Percentiles rank a stretch among this genome's conserved stretches.
Conservation (phyloP, 2,113 vertebrate species). For the Gadus chalcogrammus region DNA sequence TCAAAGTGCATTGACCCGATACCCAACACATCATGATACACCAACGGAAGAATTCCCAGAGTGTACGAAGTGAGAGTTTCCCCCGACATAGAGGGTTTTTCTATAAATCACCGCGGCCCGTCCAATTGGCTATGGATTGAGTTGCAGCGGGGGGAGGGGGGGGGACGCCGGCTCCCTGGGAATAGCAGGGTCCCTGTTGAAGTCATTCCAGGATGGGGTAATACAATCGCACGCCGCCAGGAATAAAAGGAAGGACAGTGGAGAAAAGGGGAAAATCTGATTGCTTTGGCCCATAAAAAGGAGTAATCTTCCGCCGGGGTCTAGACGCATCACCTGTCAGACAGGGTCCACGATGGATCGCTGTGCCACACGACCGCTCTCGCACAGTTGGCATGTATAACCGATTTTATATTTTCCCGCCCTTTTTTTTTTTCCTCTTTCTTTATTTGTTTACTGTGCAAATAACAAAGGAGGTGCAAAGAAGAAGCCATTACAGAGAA, state of each 20-base stretch:
- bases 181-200: conserved; percentile 74
- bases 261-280: conserved; percentile 52
- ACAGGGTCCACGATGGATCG: conserved; percentile 56
- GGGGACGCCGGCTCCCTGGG: conserved; percentile 68
- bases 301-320: conserved; percentile 61
- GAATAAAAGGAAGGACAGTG: conserved; percentile 49
- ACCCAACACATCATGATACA: conserved; percentile 49
- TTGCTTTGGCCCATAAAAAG: conserved; percentile 70
- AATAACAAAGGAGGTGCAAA: conserved; percentile 4
- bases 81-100: conserved; percentile 59
- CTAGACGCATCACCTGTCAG: conserved; percentile 64
- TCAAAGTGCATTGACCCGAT: conserved; percentile 52
- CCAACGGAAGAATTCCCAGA: conserved; percentile 53
- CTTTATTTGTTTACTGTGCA: conserved; percentile 15
- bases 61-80: conserved; percentile 44
- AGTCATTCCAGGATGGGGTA: conserved; percentile 77
- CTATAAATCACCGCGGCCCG: conserved; percentile 66
- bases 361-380: conserved; percentile 37
- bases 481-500: not conserved
- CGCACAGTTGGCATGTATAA: conserved; percentile 9
- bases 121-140: conserved; percentile 77
- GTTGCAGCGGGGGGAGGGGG: conserved; percentile 67
- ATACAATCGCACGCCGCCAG: conserved; percentile 69
- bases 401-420: not conserved
- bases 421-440: not conserved